Evolutionary conservation across 2,888 invertebrate genomes (phyloP).

Genomic region (Thera britannica): DNA sequence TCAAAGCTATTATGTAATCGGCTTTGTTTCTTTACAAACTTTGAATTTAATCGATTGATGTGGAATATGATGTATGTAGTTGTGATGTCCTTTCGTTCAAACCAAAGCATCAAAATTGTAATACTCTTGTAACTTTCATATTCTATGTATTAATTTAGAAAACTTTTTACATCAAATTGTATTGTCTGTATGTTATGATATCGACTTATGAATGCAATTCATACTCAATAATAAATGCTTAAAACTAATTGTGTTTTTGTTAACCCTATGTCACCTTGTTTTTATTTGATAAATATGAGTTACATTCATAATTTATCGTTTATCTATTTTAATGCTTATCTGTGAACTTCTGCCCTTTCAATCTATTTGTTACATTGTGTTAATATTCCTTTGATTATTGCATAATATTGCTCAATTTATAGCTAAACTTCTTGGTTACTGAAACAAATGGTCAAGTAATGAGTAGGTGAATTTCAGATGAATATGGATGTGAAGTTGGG

Average conservation of each 20-base stretch:
- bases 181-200: slow-evolving; percentile 21
- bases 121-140: slow-evolving; percentile 10
- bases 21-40: slow-evolving; percentile 20
- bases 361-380: slow-evolving; percentile 11
- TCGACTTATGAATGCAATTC: slow-evolving; percentile 76
- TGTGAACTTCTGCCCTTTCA: slow-evolving; percentile 12
- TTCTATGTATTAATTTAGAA: slow-evolving; percentile 29
- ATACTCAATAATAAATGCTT: slow-evolving; percentile 79
- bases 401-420: slow-evolving; percentile 1
- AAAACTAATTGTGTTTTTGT: slow-evolving; percentile 67
- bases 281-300: slow-evolving; percentile 71
- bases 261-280: slow-evolving; percentile 44
- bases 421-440: not conserved
- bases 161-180: slow-evolving; percentile 30
- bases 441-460: too few relatives aligned
- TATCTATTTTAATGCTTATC: slow-evolving; percentile 31
- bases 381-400: not conserved
- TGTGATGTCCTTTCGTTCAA: slow-evolving; percentile 3
- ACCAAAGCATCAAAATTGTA: slow-evolving; percentile 8
- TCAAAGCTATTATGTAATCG: slow-evolving; percentile 12
- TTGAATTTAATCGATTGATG: slow-evolving; percentile 5
- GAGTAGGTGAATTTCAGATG: too few relatives aligned
- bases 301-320: slow-evolving; percentile 74
- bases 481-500: too few relatives aligned
- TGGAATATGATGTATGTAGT: not conserved